Percentiles rank a stretch among this genome's conserved stretches.
Evolutionary conservation across 2,888 invertebrate species (phyloP).

Genomic region (Drepanosiphum platanoidis): DNA sequence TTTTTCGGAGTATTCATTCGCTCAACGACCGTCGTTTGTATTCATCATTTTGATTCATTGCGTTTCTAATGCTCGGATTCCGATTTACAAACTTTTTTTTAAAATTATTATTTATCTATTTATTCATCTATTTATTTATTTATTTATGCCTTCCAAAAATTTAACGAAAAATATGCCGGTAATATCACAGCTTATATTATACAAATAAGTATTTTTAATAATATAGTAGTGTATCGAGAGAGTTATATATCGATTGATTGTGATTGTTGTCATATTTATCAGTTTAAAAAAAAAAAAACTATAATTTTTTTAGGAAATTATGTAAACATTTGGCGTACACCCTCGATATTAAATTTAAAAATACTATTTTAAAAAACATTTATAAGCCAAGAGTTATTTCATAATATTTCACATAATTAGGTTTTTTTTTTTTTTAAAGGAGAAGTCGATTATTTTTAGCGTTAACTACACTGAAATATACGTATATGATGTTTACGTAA

Average conservation of each 20-base stretch:
- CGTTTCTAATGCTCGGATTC: not conserved
- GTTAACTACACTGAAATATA: too few species aligned
- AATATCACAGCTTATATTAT: conserved; percentile 32
- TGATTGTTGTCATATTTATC: conserved; percentile 22
- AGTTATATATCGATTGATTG: not conserved
- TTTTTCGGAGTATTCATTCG: not conserved
- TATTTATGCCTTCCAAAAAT: not conserved
- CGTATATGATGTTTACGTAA: too few species aligned
- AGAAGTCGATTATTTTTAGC: too few species aligned
- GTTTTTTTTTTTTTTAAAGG: too few species aligned
- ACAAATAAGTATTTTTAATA: conserved; percentile 19
- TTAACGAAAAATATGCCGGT: conserved; percentile 23
- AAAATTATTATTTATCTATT: too few species aligned
- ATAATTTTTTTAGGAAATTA: conserved; percentile 8
- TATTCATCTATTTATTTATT: conserved; percentile 9
- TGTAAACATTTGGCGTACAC: conserved; percentile 51
- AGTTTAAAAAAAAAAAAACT: not conserved
- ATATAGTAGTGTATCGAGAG: conserved; percentile 5
- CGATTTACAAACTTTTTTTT: not conserved
- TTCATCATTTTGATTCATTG: conserved; percentile 33
- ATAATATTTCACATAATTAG: not conserved
- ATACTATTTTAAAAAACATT: not conserved
- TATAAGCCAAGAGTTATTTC: not conserved
- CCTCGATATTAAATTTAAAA: conserved; percentile 17
- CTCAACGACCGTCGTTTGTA: not conserved